A percentile compares a stretch with the other conserved stretches of the same genome.
phyloP scores from a whole-genome alignment of 2,797 vertebrate genomes.

The Diplodus puntazzo region DNA sequence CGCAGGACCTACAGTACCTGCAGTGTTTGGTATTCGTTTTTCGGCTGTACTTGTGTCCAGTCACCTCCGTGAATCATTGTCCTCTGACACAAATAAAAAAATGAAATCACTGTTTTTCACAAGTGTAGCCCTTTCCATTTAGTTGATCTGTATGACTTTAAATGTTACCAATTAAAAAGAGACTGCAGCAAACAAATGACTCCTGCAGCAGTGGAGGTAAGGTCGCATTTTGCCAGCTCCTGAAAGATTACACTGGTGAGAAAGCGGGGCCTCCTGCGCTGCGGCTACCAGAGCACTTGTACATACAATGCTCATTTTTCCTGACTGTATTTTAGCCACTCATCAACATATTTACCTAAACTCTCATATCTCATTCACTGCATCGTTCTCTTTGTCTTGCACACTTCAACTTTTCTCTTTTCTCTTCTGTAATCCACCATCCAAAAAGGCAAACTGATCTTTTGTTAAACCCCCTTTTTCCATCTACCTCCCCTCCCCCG shows the following conservation, averaged over 20 bases:
- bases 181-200: constrained; percentile 44
- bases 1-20: constrained; percentile 10
- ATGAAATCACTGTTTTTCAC: not conserved
- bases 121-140: not conserved
- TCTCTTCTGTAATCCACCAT: not conserved
- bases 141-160: not conserved
- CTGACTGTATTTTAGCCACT: constrained; percentile 57
- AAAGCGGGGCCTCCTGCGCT: constrained; percentile 51
- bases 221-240: constrained; percentile 54
- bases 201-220: constrained; percentile 38
- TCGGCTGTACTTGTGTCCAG: not conserved
- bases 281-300: constrained; percentile 21
- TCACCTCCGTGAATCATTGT: not conserved
- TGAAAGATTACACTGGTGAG: constrained; percentile 78
- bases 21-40: constrained; percentile 29
- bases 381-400: not conserved
- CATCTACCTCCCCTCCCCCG: constrained; percentile 32
- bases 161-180: constrained; percentile 4
- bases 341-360: constrained; percentile 25
- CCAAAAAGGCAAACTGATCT: constrained; percentile 19
- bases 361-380: not conserved
- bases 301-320: constrained; percentile 49
- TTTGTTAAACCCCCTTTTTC: constrained; percentile 43
- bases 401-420: not conserved
- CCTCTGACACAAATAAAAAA: not conserved